Conservation (phyloP, 2,888 invertebrate species). For the Cerceris rybyensis region DNA sequence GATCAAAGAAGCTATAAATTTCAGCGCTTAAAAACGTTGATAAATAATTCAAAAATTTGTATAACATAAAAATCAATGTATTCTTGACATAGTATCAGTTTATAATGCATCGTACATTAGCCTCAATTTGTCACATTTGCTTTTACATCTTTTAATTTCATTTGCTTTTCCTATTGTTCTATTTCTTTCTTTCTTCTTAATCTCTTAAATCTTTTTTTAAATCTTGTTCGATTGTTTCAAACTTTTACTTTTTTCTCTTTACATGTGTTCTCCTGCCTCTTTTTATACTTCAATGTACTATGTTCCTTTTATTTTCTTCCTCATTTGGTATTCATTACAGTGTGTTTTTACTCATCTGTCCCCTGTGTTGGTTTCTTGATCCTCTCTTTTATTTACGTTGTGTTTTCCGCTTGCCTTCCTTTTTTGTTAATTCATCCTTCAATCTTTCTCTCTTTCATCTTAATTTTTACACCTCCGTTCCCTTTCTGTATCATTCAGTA, state of each 20-base stretch:
- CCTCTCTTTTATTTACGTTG: background rate
- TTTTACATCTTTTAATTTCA: background rate
- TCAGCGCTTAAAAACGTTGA: conserved; percentile 18
- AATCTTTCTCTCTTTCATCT: background rate
- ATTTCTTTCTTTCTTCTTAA: background rate
- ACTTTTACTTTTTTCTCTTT: background rate
- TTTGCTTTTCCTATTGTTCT: background rate
- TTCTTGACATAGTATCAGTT: background rate
- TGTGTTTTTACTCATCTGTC: too few species aligned
- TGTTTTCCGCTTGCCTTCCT: background rate
- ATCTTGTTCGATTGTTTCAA: background rate
- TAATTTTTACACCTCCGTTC: background rate
- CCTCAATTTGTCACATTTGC: background rate
- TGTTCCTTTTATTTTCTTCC: too few species aligned
- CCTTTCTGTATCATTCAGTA: background rate
- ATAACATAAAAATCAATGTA: background rate
- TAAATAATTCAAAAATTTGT: conserved; percentile 27
- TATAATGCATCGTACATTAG: background rate
- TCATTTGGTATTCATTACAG: too few species aligned
- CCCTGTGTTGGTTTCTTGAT: too few species aligned
- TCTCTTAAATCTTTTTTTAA: background rate
- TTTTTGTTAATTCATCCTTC: background rate
- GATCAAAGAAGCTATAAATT: conserved; percentile 9
- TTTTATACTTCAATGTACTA: too few species aligned
- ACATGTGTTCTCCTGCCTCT: background rate